phyloP scores from a whole-genome alignment of 2,888 invertebrate species.

The Phlogophora meticulosa region DNA sequence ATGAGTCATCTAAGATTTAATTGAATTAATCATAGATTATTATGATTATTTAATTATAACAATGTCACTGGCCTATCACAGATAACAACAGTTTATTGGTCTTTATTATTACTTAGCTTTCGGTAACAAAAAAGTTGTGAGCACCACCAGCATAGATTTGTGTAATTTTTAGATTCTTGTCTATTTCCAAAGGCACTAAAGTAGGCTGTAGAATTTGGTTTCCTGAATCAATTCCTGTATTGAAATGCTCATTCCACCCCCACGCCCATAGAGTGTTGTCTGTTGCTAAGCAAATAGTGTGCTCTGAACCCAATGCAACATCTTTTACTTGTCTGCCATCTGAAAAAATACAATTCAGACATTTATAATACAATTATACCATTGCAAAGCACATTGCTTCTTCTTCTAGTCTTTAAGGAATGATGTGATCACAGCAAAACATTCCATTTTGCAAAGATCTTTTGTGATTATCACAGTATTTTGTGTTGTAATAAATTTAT shows the following conservation, averaged over 20 bases:
- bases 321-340: slow-evolving; percentile 87
- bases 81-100: slow-evolving; percentile 13
- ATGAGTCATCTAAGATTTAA: slow-evolving; percentile 26
- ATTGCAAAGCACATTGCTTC: too few species aligned
- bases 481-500: too few species aligned
- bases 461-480: too few species aligned
- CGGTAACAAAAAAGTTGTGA: slow-evolving; percentile 84
- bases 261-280: slow-evolving; percentile 93
- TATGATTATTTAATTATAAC: slow-evolving; percentile 10
- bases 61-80: slow-evolving; percentile 28
- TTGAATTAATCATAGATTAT: too few species aligned
- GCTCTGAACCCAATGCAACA: slow-evolving; percentile 94
- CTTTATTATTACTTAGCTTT: slow-evolving; percentile 50
- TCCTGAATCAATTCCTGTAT: slow-evolving; percentile 92
- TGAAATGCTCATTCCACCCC: slow-evolving; percentile 98
- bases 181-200: slow-evolving; percentile 74
- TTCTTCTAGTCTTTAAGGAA: too few species aligned
- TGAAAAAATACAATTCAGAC: slow-evolving; percentile 72
- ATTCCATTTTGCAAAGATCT: too few species aligned
- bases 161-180: slow-evolving; percentile 68
- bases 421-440: too few species aligned
- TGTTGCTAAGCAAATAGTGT: slow-evolving; percentile 93
- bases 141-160: slow-evolving; percentile 86
- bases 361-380: too few species aligned
- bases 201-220: slow-evolving; percentile 78